Percentiles rank a stretch among this genome's conserved stretches.
phyloP scores from a whole-genome alignment of 2,797 vertebrate species.

The Chromobotia macracanthus region DNA sequence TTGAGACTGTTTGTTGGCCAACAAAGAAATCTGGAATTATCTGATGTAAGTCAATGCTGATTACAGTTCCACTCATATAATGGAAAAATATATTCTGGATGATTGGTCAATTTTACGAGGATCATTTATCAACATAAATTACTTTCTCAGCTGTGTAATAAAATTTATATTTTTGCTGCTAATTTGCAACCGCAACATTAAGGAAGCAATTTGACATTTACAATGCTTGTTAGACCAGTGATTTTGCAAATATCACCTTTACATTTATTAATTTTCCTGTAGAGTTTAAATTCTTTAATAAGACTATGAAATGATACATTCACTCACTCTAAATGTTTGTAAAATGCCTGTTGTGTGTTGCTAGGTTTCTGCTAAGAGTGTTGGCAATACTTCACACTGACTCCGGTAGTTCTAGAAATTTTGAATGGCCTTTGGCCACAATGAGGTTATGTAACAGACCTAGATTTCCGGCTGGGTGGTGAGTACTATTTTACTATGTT shows the following conservation, averaged over 20 bases:
- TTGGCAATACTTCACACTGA: conserved; percentile 1
- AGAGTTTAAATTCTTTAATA: too few species aligned
- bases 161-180: neutral
- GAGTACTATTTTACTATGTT: conserved; percentile 6
- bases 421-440: conserved; percentile 33
- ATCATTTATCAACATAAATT: conserved; percentile 12
- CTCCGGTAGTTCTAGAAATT: neutral
- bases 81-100: conserved; percentile 14
- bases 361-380: conserved; percentile 2
- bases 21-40: conserved; percentile 24
- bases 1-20: conserved; percentile 49
- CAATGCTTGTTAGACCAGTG: neutral
- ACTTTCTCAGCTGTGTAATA: neutral
- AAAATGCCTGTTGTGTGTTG: neutral
- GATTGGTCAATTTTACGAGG: conserved; percentile 11
- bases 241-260: neutral
- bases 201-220: neutral
- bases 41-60: conserved; percentile 30
- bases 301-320: too few species aligned
- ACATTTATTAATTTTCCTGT: neutral
- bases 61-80: conserved; percentile 5
- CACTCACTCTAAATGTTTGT: neutral
- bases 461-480: conserved; percentile 2
- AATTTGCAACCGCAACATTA: too few species aligned
- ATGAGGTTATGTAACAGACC: conserved; percentile 35